Percentiles rank a stretch among this genome's conserved stretches.
phyloP scores from a whole-genome alignment of 2,797 vertebrate genomes.

The Parotocinclus haroldoi region DNA sequence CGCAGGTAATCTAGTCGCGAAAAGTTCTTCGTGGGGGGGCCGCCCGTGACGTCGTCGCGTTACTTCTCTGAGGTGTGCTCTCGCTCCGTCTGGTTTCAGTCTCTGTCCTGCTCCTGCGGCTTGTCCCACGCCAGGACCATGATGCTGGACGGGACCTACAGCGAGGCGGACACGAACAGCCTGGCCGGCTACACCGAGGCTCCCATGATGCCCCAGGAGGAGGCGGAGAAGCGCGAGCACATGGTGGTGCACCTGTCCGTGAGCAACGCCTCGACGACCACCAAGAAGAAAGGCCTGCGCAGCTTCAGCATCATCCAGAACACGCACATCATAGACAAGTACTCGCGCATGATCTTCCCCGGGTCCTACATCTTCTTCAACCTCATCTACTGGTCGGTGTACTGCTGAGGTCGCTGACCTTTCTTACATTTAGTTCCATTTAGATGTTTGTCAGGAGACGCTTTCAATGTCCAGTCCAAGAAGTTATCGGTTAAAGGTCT shows the following conservation, averaged over 20 bases:
- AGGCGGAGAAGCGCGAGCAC: slow-evolving; percentile 76
- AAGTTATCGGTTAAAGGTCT: no score
- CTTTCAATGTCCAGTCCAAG: no score
- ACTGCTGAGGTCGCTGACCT: slow-evolving; percentile 71
- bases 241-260: slow-evolving; percentile 82
- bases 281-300: no score
- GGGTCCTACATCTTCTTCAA: slow-evolving; percentile 96
- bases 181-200: slow-evolving; percentile 71
- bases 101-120: slow-evolving; percentile 77
- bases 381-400: slow-evolving; percentile 95
- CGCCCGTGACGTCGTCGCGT: no score
- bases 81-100: slow-evolving; percentile 69
- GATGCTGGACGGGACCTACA: slow-evolving; percentile 79
- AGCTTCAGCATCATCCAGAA: slow-evolving; percentile 80
- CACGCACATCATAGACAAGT: slow-evolving; percentile 89
- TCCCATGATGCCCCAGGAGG: no score
- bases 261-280: slow-evolving; percentile 71
- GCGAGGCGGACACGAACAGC: slow-evolving; percentile 77
- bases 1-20: no score
- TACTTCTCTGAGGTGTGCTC: background rate
- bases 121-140: slow-evolving; percentile 66
- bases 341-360: slow-evolving; percentile 92
- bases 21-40: no score
- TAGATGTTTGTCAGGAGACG: no score
- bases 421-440: background rate